Evolutionary conservation across 2,888 invertebrate species (phyloP).

Genomic region (Eledone cirrhosa): DNA sequence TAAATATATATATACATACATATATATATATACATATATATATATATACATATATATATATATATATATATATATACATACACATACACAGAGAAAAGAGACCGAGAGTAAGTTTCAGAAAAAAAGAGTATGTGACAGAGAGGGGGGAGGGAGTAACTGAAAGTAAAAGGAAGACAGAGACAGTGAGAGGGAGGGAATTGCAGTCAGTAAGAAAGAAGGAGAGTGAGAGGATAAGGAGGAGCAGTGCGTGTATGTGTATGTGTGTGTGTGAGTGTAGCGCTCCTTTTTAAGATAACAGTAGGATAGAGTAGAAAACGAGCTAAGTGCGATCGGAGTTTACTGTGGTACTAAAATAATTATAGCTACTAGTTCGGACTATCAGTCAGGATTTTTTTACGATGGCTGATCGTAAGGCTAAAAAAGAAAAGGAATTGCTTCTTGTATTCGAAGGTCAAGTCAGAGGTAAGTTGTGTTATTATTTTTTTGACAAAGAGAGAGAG

Average conservation of each 20-base stretch:
- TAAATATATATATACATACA: neutral
- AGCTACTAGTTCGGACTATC: too few species aligned
- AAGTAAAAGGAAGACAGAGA: neutral
- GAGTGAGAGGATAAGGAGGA: neutral
- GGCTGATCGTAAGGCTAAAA: slow-evolving; percentile 19
- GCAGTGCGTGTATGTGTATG: neutral
- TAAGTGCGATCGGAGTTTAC: too few species aligned
- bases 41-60: neutral
- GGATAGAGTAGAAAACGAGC: neutral
- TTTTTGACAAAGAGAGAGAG: too few species aligned
- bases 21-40: neutral
- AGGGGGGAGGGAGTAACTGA: neutral
- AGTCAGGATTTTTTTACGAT: too few species aligned
- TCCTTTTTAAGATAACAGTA: neutral
- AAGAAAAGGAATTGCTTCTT: slow-evolving; percentile 22
- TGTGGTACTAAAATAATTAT: too few species aligned
- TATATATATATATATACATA: neutral
- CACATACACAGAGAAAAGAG: neutral
- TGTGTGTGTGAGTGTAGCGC: neutral
- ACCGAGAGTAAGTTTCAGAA: neutral
- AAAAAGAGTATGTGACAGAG: neutral
- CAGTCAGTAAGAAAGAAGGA: neutral
- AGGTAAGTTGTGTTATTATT: neutral
- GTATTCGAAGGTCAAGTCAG: slow-evolving; percentile 26
- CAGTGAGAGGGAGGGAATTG: neutral